Conservation (phyloP, 1,140 invertebrate species). For the Drosophila sp. region DNA sequence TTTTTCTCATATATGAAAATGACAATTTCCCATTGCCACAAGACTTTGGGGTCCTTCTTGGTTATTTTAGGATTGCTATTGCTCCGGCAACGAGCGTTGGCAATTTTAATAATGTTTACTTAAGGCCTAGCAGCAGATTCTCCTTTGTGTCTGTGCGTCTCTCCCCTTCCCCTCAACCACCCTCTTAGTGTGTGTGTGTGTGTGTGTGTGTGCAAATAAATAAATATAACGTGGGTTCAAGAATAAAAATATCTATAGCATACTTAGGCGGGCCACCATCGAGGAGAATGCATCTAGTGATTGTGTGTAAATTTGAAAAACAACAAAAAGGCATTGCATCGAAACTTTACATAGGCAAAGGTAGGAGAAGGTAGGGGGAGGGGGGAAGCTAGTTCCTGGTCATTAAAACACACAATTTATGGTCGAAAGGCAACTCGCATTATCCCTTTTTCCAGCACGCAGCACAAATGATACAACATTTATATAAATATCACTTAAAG, state of each 20-base stretch:
- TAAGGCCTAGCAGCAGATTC: constrained; percentile 62
- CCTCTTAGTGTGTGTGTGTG: constrained; percentile 25
- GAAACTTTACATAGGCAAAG: background rate
- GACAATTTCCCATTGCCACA: constrained; percentile 74
- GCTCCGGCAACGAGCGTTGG: constrained; percentile 63
- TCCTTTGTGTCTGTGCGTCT: constrained; percentile 13
- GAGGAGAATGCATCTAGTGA: constrained; percentile 23
- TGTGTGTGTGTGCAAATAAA: constrained; percentile 49
- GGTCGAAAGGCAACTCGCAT: constrained; percentile 43
- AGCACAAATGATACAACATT: constrained; percentile 46
- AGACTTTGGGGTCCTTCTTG: constrained; percentile 45
- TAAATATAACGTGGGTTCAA: constrained; percentile 33
- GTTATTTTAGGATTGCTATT: constrained; percentile 73
- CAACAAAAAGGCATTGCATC: too few relatives aligned
- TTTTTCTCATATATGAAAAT: constrained; percentile 62
- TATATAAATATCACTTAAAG: constrained; percentile 72
- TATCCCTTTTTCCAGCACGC: constrained; percentile 53
- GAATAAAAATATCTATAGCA: constrained; percentile 31
- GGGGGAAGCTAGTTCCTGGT: background rate
- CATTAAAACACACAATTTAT: constrained; percentile 52
- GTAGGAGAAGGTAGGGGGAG: too few relatives aligned
- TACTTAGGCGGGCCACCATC: constrained; percentile 45
- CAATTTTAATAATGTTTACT: constrained; percentile 82
- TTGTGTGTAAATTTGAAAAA: background rate
- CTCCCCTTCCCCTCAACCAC: background rate